These are phyloP conservation scores for Pristionchus japonicus DNA, from an alignment of 2,888 invertebrate genomes.

Conservation along the genomic window DNA sequence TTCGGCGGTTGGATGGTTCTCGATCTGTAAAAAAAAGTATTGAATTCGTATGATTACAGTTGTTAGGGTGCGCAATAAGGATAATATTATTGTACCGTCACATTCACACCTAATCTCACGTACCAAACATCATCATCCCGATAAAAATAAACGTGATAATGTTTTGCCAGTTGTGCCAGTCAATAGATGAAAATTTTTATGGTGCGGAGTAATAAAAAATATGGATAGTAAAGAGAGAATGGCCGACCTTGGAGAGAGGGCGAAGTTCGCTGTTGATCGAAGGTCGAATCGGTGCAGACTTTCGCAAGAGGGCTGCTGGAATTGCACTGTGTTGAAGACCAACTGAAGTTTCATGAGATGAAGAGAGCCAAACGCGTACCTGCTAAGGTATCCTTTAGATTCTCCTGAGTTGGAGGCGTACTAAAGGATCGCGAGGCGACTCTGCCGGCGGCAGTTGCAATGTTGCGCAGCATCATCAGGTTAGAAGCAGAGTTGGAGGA, in stretches of 20 bases:
- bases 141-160: not conserved
- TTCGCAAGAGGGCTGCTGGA: not conserved
- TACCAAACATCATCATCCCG: not conserved
- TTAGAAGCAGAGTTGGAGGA: not conserved
- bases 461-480: not conserved
- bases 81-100: not conserved
- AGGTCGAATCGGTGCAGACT: not conserved
- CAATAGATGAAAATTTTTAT: not conserved
- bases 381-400: not conserved
- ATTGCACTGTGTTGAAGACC: no score
- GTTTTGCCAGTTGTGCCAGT: not conserved
- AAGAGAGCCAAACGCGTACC: not conserved
- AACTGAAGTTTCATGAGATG: not conserved
- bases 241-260: not conserved
- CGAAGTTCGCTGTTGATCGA: not conserved
- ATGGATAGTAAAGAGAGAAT: no score
- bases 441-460: not conserved
- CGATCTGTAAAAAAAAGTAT: not conserved
- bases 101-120: no score
- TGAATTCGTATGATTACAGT: not conserved
- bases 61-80: not conserved
- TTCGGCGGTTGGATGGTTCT: not conserved
- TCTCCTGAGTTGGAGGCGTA: not conserved
- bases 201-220: not conserved
- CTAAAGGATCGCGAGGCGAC: not conserved